Base-by-base conservation (phyloP, 2,797 vertebrate species). In the Pagetopsis macropterus region DNA sequence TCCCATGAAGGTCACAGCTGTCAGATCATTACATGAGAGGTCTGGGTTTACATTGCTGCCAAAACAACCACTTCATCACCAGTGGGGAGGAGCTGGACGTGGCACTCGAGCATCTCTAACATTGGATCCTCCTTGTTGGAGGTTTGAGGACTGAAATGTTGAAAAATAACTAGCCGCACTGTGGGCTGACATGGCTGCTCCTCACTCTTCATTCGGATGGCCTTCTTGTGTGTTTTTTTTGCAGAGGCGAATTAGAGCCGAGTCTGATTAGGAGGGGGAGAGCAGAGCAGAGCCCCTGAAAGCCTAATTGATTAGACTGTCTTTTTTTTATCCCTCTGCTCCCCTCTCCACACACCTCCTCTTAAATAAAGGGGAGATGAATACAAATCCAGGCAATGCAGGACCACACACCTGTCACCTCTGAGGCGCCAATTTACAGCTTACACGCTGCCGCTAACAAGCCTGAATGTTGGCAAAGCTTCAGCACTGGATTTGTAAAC, bases 221-320 rank as follows among this genome's bases (percentile, higher is more conserved):
- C 61, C 69, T 82, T 63, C 58, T 66, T 51, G 58, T 85, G 78
- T 79, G 74, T 59, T 57, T 74, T 85, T 85, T 83, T 82, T 87
- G 85, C 70, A 50, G 88, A 68, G 64, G 64, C 76, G 75, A 88
- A 86, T 88, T 87, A 75, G 79, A 80, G 85, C 84, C 82, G 65
- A 72, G 75, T 90, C 87, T 93, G 90, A 92, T 93, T 92, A 90
- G 86, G 80, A 78, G 59, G 67, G 70, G 67, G 70, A 70, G 68
- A 82, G 81, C 75, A 81, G 84, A 89, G 84, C 80, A 50, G 66
- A 85, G 85, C 75, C 75, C 84, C 87, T 89, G 83, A 89, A 91
- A 90, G 76, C 79, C 76, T 90, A 91, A 93, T 93, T 94, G 89
- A 94, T 93, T 91, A 87, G 76, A 85, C 78, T 79, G 74, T 87